Base-by-base conservation (phyloP, 2,888 invertebrate species). In the Tenthredo distinguenda region DNA sequence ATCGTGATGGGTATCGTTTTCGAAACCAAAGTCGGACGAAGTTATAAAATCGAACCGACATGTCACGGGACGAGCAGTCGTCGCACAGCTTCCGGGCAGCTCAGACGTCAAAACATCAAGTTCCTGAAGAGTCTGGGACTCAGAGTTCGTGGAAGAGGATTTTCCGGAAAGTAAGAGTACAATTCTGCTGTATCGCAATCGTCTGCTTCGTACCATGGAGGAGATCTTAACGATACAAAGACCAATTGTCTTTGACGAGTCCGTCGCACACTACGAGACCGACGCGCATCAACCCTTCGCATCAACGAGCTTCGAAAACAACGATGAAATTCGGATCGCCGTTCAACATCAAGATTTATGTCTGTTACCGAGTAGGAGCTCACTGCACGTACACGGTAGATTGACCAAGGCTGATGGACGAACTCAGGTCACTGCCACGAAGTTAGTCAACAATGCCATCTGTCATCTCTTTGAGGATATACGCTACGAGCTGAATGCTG, bases 121-220 rank as follows among this genome's bases (percentile, higher is more conserved):
- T 86, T 89, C 65, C 47, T 87, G 31, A 68, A 84, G 86, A 87
- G 85, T 76, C 82, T 87, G 55, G 87, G 86, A n/a, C 85, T 88
- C 10, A 84, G 86, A 68, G 84, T 87, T 50, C 31, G 43, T 40
- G 84, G 62, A 58, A 26, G 15, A 72, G 72, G 15, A 77, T 34
- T 77, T 77, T 77, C 3, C 55, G n/a, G 7, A 71, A 84, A 72
- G 31, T 84, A 72, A 84, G 72, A 43, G n/a, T 31, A 1, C 26
- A 31, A 65, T 83, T 65, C n/a, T 68, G 83, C 71, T 83, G 62
- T 37, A 3, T 82, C 5, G 34, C 21, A 34, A 18, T 82, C 62
- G 26, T 40, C 18, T 82, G 43, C 26, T 62, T 18, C 12, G 65
- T 65, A 82, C 40, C 77, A 77, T 77, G 86, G 85, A 83, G 40